Evolutionary conservation across 2,888 invertebrate species (phyloP).

Genomic region (Sisyra terminalis): DNA sequence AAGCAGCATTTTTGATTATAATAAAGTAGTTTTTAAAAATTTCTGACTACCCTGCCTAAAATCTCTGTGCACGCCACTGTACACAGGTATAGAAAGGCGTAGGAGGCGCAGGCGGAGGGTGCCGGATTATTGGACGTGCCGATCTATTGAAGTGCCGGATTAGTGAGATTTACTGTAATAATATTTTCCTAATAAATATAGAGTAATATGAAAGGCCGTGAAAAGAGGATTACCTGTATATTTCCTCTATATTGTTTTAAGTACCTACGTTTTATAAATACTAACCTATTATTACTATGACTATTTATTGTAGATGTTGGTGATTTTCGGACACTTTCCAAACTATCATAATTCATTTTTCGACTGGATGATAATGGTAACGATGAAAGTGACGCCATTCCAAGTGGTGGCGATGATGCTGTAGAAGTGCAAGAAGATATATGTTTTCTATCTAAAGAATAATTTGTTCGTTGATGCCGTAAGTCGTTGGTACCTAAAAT

Average conservation of each 20-base stretch:
- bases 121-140: too few species aligned
- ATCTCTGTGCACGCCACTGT: too few species aligned
- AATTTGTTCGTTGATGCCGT: slow-evolving; percentile 26
- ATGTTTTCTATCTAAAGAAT: slow-evolving; percentile 36
- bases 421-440: slow-evolving; percentile 27
- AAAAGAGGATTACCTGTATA: too few species aligned
- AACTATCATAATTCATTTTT: slow-evolving; percentile 30
- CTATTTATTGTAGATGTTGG: slow-evolving; percentile 24
- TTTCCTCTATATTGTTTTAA: background rate
- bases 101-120: too few species aligned
- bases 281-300: slow-evolving; percentile 9
- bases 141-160: too few species aligned
- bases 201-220: too few species aligned
- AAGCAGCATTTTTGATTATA: too few species aligned
- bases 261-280: background rate
- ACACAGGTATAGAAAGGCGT: too few species aligned
- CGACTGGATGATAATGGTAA: slow-evolving; percentile 27
- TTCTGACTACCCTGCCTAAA: too few species aligned
- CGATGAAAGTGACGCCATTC: slow-evolving; percentile 39
- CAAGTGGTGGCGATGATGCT: slow-evolving; percentile 39
- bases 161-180: too few species aligned
- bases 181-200: too few species aligned
- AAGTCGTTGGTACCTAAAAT: slow-evolving; percentile 35
- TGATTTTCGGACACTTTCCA: slow-evolving; percentile 31
- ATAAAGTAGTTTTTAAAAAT: too few species aligned